Conservation (phyloP, 2,113 vertebrate genomes). For the Pantherophis guttatus region DNA sequence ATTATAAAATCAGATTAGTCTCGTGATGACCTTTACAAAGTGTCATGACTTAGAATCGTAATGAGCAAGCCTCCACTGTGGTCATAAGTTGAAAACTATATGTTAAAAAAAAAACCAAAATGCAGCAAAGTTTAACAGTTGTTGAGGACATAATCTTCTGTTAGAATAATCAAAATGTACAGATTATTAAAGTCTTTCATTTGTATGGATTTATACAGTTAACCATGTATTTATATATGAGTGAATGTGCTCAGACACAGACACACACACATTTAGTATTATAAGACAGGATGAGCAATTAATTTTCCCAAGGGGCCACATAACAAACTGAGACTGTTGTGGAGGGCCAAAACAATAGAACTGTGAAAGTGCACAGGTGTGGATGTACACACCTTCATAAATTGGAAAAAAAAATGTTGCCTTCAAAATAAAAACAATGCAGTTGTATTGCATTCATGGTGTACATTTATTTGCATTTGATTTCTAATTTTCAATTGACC, state of each 20-base stretch:
- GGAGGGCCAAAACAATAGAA: neutral
- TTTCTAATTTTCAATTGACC: neutral
- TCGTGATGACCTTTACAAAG: neutral
- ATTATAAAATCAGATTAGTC: neutral
- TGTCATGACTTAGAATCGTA: neutral
- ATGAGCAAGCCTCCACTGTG: neutral
- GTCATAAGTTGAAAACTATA: neutral
- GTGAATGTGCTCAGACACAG: neutral
- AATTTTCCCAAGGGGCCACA: neutral
- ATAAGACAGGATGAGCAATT: neutral
- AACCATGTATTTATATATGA: neutral
- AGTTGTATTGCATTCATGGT: neutral
- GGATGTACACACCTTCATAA: neutral
- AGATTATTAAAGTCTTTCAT: neutral
- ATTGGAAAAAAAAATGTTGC: neutral
- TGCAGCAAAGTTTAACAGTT: constrained; percentile 13
- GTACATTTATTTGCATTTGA: neutral
- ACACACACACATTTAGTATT: neutral
- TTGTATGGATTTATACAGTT: neutral
- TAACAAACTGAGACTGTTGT: neutral
- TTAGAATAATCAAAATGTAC: constrained; percentile 1
- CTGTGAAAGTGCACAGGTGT: neutral
- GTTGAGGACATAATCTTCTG: constrained; percentile 32
- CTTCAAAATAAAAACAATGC: neutral
- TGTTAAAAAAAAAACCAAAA: neutral